Percentiles rank a stretch among this genome's conserved stretches.
phyloP scores from a whole-genome alignment of 2,797 vertebrate species.

The Macropodus opercularis region DNA sequence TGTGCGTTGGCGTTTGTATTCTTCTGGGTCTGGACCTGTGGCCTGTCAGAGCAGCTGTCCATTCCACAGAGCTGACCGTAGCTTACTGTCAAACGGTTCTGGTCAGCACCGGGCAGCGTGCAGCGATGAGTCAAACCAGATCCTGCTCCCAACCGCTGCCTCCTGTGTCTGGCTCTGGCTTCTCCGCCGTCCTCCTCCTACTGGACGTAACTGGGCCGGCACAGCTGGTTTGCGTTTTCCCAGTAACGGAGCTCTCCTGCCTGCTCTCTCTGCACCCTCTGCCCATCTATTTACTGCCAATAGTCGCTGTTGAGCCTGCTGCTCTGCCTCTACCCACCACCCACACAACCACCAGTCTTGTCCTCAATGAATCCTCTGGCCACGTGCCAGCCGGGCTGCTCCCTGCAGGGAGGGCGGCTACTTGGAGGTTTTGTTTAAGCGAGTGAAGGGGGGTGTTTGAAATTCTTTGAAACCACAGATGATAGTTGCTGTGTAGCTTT shows the following conservation, averaged over 20 bases:
- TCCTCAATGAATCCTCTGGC: slow-evolving; percentile 54
- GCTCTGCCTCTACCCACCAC: slow-evolving; percentile 34
- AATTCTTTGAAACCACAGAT: slow-evolving; percentile 49
- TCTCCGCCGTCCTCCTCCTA: slow-evolving; percentile 24
- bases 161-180: slow-evolving; percentile 51
- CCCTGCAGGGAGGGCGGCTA: slow-evolving; percentile 23
- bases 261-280: slow-evolving; percentile 15
- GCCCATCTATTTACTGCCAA: slow-evolving; percentile 23
- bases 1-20: slow-evolving; percentile 40
- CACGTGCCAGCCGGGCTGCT: slow-evolving; percentile 35
- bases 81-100: slow-evolving; percentile 41
- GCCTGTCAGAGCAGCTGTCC: slow-evolving; percentile 62
- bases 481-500: slow-evolving; percentile 21
- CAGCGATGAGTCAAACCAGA: slow-evolving; percentile 70
- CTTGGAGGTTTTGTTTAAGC: slow-evolving; percentile 35
- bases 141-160: not conserved
- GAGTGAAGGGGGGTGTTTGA: slow-evolving; percentile 16
- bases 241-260: slow-evolving; percentile 24
- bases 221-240: slow-evolving; percentile 62
- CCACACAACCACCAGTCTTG: slow-evolving; percentile 53
- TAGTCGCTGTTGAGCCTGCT: slow-evolving; percentile 34
- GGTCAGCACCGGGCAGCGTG: slow-evolving; percentile 49
- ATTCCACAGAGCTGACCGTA: slow-evolving; percentile 75
- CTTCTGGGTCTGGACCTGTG: slow-evolving; percentile 26
- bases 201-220: slow-evolving; percentile 50